Evolutionary conservation across 2,888 invertebrate genomes (phyloP), one percentile per base, ranked within the genome.

Genomic region (Spodoptera exigua): DNA sequence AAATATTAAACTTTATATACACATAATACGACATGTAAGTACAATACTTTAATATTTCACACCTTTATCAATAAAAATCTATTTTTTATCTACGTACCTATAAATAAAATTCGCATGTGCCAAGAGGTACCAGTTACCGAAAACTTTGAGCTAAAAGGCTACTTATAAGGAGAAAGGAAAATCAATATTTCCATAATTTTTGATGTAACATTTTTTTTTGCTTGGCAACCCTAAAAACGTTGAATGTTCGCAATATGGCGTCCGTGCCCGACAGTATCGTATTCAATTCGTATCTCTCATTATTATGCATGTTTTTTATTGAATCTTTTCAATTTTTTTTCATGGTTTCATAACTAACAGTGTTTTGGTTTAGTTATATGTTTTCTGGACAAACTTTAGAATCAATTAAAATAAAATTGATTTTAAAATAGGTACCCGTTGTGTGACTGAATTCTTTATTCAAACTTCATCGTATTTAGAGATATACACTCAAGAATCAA

Each of bases 301-400:
- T 70, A 80, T 47, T 80, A 78, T 74, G 74, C 74, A 74, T 70
- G 62, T 67, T 68, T 76, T 78, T 76, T 60, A 80, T 76, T 76
- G 67, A 78, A 67, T 69, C 60, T 62, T 47, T 80, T 78, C 18
- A 55, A 35, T 68, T 60, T 62, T 59, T n/a, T 58, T 56, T 40
- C 43, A 27, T 49, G 49, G 39, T 70, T 59, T 59, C 52, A 52
- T 63, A 74, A 70, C 64, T 70, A 44, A 54, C 40, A 11, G 18
- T 56, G 56, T 7, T 14, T 44, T 35, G 69, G 14, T 43, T 36
- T 58, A 18, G 2, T 68, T 45, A 48, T 44, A 43, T 32, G 18
- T 37, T 52, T 48, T 17, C 7, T 1, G 44, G 44, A 27, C 34
- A 13, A 16, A 12, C 18, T 36, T 39, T 1, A 0, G 13, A 2